A percentile compares a stretch with the other conserved stretches of the same genome.
Evolutionary conservation across 2,797 vertebrate species (phyloP).

Genomic region (Urosaurus nigricauda): DNA sequence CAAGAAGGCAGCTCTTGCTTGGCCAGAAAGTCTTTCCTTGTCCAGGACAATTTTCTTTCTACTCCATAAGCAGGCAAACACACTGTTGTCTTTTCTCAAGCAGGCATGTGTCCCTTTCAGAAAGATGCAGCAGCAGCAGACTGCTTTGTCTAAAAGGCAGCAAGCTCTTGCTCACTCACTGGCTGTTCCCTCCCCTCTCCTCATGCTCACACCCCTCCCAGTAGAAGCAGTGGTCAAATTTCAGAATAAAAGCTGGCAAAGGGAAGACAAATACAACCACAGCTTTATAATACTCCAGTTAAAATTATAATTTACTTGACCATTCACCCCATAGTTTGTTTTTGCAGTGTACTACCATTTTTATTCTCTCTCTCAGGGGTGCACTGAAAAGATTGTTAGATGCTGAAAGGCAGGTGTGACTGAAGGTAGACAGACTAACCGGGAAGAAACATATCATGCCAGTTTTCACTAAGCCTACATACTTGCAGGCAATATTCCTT

Average conservation of each 20-base stretch:
- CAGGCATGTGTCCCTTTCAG: slow-evolving; percentile 8
- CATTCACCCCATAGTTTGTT: slow-evolving; percentile 34
- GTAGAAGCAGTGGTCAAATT: slow-evolving; percentile 69
- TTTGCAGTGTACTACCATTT: slow-evolving; percentile 40
- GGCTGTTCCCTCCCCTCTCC: slow-evolving; percentile 72
- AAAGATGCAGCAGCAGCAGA: slow-evolving; percentile 67
- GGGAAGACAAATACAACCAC: slow-evolving; percentile 47
- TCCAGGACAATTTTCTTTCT: slow-evolving; percentile 51
- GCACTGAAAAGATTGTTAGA: slow-evolving; percentile 46
- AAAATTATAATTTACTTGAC: slow-evolving; percentile 38
- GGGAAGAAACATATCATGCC: slow-evolving; percentile 44
- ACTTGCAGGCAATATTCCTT: slow-evolving; percentile 30
- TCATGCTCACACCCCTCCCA: slow-evolving; percentile 75
- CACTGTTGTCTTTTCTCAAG: slow-evolving; percentile 42
- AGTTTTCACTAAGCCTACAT: slow-evolving; percentile 30
- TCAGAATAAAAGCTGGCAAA: slow-evolving; percentile 59
- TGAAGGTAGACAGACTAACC: slow-evolving; percentile 48
- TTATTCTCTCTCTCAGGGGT: slow-evolving; percentile 41
- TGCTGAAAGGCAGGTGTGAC: slow-evolving; percentile 54
- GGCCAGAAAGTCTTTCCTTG: slow-evolving; percentile 52
- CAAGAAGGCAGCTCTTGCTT: slow-evolving; percentile 15
- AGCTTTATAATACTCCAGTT: slow-evolving; percentile 40
- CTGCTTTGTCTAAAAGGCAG: slow-evolving; percentile 80
- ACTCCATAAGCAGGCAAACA: slow-evolving; percentile 36
- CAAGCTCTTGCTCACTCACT: slow-evolving; percentile 68